Evolutionary conservation across 2,888 invertebrate genomes (phyloP).

Genomic region (Hylaea fasciaria): DNA sequence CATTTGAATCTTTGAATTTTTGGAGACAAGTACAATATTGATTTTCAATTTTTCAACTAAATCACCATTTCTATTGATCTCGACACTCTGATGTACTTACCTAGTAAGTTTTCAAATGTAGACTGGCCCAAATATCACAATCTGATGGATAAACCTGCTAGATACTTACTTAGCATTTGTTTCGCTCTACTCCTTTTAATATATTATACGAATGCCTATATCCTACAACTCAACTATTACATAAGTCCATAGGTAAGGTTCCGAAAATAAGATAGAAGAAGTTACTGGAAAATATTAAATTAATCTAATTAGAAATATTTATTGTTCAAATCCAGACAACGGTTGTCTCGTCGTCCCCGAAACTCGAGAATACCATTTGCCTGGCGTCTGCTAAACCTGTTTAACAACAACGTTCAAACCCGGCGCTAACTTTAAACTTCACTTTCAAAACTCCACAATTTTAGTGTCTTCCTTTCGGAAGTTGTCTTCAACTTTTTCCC

Average conservation of each 20-base stretch:
- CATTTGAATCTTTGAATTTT: conserved; percentile 31
- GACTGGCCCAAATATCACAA: too few relatives aligned
- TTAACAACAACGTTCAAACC: conserved; percentile 19
- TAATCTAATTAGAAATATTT: background rate
- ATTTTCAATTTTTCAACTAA: background rate
- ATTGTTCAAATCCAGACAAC: background rate
- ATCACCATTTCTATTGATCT: too few relatives aligned
- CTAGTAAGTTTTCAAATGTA: too few relatives aligned
- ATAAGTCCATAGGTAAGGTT: too few relatives aligned
- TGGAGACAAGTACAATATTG: background rate
- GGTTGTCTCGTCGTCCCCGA: background rate
- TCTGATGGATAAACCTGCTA: too few relatives aligned
- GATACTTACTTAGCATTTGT: too few relatives aligned
- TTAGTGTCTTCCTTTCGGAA: conserved; percentile 55
- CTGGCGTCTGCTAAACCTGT: conserved; percentile 13
- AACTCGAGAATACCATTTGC: conserved; percentile 8
- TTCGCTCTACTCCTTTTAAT: too few relatives aligned
- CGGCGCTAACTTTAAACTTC: conserved; percentile 46
- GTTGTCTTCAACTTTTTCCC: conserved; percentile 69
- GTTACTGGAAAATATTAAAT: background rate
- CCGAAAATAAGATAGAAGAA: background rate
- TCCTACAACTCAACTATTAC: too few relatives aligned
- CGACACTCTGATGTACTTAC: too few relatives aligned
- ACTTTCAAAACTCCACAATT: conserved; percentile 51
- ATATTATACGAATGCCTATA: too few relatives aligned